phyloP scores from a whole-genome alignment of 2,113 vertebrate genomes.

The Lophochroa leadbeateri region DNA sequence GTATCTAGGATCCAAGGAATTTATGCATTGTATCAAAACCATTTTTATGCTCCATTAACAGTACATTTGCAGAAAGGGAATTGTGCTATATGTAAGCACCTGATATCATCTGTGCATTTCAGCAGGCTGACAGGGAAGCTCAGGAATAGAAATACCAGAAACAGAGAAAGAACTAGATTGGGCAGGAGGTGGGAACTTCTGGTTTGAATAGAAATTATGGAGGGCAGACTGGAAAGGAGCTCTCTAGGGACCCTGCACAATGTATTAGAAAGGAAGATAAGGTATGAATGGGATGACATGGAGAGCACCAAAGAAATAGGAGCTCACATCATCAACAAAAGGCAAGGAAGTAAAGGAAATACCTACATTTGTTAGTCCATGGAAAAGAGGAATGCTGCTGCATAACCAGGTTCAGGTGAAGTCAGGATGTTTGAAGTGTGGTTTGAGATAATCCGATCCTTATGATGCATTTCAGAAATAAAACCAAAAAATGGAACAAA shows the following conservation, averaged over 20 bases:
- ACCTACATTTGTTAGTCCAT: background rate
- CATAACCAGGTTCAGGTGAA: background rate
- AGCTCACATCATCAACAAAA: background rate
- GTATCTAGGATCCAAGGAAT: background rate
- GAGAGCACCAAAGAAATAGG: background rate
- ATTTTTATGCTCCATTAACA: background rate
- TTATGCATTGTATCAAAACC: background rate
- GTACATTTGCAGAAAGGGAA: background rate
- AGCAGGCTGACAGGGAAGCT: background rate
- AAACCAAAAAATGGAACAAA: background rate
- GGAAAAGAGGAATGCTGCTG: background rate
- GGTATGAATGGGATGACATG: background rate
- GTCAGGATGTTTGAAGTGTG: background rate
- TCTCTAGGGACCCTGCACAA: background rate
- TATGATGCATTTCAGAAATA: background rate
- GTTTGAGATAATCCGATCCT: background rate
- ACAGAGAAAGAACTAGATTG: background rate
- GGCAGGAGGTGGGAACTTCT: background rate
- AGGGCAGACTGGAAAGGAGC: background rate
- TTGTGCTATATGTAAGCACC: background rate
- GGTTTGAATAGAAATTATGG: background rate
- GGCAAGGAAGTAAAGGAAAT: background rate
- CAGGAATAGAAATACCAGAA: background rate
- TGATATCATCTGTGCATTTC: background rate
- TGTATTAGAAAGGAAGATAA: background rate